Evolutionary conservation across 1,140 invertebrate species (phyloP), one percentile per base, ranked within the genome.

Genomic region (Arion vulgaris): DNA sequence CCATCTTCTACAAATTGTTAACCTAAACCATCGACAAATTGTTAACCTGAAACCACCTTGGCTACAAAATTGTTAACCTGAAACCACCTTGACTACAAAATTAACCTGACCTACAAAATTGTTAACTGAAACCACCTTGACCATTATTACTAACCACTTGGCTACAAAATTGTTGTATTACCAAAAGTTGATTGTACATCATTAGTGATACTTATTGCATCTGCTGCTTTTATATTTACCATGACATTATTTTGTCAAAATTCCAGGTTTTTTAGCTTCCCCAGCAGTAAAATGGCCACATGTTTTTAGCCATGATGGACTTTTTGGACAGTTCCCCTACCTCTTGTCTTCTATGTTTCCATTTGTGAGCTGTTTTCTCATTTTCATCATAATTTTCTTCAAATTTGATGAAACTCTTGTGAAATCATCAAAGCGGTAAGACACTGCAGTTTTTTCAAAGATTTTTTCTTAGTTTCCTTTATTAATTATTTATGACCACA

Each of bases 271-370:
- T 69, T 73, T 90, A 53, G 88, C 89, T 0, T 71, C 83, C 34
- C 89, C 89, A 36, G 86, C 82, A 2, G 80, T 74, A 23, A 88
- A 86, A 77, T 90, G 87, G 66, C 88, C 89, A 2, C 26, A 81
- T 19, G 76, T 86, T 17, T 90, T 90, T 84, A 81, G 73, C 28
- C 26, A 69, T 11, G 83, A 87, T 36, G 87, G 89, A 15, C 82
- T 90, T 19, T 89, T 90, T 80, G 85, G 62, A 15, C 49, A 86
- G 36, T 90, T 83, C 57, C 89, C 89, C 0, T 90, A 88, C 77
- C 45, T 88, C 0, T 79, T 90, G 13, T 84, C 89, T 7, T 82
- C 86, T 57, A 38, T 87, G 23, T 82, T 86, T 69, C 85, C 85
- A n/a, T 77, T 85, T 68, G 28, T 86, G 34, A 75, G 85, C 45